Evolutionary conservation across 2,888 invertebrate species (phyloP), one percentile per base, ranked within the genome.

Genomic region (Ceraclea dissimilis): DNA sequence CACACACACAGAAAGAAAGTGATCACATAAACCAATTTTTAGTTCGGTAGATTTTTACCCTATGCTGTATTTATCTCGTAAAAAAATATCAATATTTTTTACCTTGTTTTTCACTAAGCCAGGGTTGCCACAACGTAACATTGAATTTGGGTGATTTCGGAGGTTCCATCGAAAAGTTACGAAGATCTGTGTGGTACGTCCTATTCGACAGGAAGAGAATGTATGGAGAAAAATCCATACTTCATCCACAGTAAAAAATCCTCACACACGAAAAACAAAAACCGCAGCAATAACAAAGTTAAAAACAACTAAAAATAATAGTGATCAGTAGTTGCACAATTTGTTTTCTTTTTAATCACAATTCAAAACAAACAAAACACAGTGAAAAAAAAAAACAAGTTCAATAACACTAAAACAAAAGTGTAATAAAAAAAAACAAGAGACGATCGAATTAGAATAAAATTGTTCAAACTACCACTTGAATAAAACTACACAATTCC

Each of bases 61-160:
- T n/a, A n/a, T n/a, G n/a, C n/a, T n/a, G n/a, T n/a, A n/a, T n/a
- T n/a, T n/a, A n/a, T n/a, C n/a, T n/a, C n/a, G n/a, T n/a, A n/a
- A n/a, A n/a, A n/a, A n/a, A n/a, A n/a, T n/a, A n/a, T 6, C 26
- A 26, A 26, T 26, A 10, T 26, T 26, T 39, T 13, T 39, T 58
- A 61, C 61, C 61, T 61, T 51, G 51, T 17, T 51, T 56, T 51
- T 60, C 62, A 5, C 48, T 64, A 56, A 74, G 65, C 78, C 78
- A 78, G 33, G 78, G 78, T 61, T 78, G 78, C 78, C 78, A 78
- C 44, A 78, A 65, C 54, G 76, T 71, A 67, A 76, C 54, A 65
- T 76, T 77, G 66, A 77, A 78, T 64, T 78, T 78, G 6, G 78
- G 78, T 18, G 78, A 78, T 55, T 76, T 72, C 39, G 77, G 77